A percentile compares a stretch with the other conserved stretches of the same genome.
phyloP scores from a whole-genome alignment of 2,797 vertebrate genomes.

The Diglossa cyanea region DNA sequence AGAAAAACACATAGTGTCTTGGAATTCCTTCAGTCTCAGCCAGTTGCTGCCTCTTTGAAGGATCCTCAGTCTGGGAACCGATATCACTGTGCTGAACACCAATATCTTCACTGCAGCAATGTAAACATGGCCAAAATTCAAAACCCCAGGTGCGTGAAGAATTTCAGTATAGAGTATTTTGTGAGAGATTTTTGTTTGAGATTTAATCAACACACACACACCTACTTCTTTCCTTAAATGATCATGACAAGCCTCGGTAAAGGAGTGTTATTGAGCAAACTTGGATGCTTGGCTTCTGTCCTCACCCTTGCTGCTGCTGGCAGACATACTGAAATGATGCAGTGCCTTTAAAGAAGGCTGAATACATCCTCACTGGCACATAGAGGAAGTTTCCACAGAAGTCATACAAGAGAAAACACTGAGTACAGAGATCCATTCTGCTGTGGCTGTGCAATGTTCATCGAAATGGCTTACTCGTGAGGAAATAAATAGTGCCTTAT shows the following conservation, averaged over 20 bases:
- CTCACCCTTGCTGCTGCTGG: constrained; percentile 16
- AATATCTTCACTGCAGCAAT: neutral
- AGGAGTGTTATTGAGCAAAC: neutral
- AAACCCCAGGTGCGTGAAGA: neutral
- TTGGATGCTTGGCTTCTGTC: constrained; percentile 23
- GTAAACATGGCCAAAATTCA: constrained; percentile 15
- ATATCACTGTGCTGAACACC: neutral
- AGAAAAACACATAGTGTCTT: neutral
- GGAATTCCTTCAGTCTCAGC: constrained; percentile 15
- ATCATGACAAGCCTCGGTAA: neutral
- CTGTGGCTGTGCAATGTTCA: neutral
- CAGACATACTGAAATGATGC: constrained; percentile 34
- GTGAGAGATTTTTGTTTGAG: neutral
- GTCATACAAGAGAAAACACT: constrained; percentile 22
- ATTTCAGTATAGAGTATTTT: neutral
- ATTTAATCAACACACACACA: neutral
- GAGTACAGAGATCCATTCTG: neutral
- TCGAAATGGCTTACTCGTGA: neutral
- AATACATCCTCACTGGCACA: constrained; percentile 27
- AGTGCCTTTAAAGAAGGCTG: constrained; percentile 16
- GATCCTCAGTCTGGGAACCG: neutral
- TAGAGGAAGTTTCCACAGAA: constrained; percentile 51
- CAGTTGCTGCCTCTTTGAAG: neutral
- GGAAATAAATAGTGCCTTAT: constrained; percentile 71
- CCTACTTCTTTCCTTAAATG: neutral